These are phyloP conservation scores for Crax fasciolata DNA, from an alignment of 2,797 vertebrate genomes.

Conservation along the genomic window DNA sequence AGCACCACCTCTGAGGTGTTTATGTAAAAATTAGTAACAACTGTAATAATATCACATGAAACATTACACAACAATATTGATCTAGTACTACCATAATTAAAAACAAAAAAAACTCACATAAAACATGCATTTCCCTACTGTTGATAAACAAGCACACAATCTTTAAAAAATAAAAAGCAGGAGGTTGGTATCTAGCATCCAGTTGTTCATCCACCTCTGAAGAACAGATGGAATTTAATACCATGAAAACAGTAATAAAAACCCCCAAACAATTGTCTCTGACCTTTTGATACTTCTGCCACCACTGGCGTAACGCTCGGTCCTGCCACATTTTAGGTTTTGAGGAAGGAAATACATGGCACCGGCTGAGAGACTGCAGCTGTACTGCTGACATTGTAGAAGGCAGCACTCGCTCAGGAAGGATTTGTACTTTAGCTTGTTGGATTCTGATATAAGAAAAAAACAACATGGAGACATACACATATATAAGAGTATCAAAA, in stretches of 20 bases:
- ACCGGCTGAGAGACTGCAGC: conserved; percentile 87
- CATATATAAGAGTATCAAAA: background rate
- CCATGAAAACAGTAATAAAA: background rate
- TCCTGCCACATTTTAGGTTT: conserved; percentile 83
- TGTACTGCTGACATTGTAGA: conserved; percentile 92
- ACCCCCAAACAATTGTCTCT: background rate
- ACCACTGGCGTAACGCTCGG: conserved; percentile 86
- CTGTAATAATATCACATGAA: background rate
- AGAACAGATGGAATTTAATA: background rate
- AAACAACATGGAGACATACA: accelerated
- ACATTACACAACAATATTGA: background rate
- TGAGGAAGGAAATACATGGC: conserved; percentile 83
- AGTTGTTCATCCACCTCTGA: background rate
- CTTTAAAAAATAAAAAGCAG: background rate
- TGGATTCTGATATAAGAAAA: conserved; percentile 86
- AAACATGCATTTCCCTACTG: background rate
- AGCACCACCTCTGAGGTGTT: background rate
- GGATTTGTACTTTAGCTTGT: conserved; percentile 96
- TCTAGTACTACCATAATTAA: background rate
- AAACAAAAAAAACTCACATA: background rate
- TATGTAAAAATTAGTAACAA: background rate
- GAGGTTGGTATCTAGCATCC: background rate
- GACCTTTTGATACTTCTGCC: conserved; percentile 93
- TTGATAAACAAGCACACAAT: background rate
- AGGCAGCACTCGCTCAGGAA: conserved; percentile 93